A percentile compares a stretch with the other conserved stretches of the same genome.
These are phyloP conservation scores for Chelon auratus DNA, from an alignment of 2,797 vertebrate genomes.

Conservation along the genomic window DNA sequence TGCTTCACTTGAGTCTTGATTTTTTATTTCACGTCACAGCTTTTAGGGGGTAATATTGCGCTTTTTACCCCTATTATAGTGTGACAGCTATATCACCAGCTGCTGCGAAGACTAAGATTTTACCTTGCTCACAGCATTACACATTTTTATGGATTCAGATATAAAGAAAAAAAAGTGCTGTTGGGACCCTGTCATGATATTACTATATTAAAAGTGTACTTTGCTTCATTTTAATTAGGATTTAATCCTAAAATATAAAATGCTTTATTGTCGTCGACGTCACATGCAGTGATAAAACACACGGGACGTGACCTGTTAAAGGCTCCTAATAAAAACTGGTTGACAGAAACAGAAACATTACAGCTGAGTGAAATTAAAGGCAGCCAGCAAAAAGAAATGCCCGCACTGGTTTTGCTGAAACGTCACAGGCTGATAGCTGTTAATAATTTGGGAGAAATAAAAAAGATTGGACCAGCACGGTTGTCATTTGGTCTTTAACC, in stretches of 20 bases:
- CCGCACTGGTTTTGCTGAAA: not conserved
- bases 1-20: constrained; percentile 2
- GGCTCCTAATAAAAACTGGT: not conserved
- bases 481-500: not conserved
- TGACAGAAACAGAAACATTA: not conserved
- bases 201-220: too few species aligned
- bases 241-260: not conserved
- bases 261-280: not conserved
- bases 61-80: not conserved
- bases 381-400: not conserved
- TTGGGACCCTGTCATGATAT: not conserved
- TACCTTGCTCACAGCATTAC: not conserved
- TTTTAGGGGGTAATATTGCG: not conserved
- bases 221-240: not conserved
- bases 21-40: not conserved
- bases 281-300: not conserved
- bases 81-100: not conserved
- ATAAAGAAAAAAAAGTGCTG: not conserved
- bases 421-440: not conserved
- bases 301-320: not conserved
- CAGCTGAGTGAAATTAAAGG: not conserved
- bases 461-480: not conserved
- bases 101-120: not conserved
- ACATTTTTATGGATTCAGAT: not conserved
- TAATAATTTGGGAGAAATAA: not conserved